A percentile compares a stretch with the other conserved stretches of the same genome.
These are phyloP conservation scores for Struthidea cinerea DNA, from an alignment of 2,113 vertebrate species.

Conservation along the genomic window DNA sequence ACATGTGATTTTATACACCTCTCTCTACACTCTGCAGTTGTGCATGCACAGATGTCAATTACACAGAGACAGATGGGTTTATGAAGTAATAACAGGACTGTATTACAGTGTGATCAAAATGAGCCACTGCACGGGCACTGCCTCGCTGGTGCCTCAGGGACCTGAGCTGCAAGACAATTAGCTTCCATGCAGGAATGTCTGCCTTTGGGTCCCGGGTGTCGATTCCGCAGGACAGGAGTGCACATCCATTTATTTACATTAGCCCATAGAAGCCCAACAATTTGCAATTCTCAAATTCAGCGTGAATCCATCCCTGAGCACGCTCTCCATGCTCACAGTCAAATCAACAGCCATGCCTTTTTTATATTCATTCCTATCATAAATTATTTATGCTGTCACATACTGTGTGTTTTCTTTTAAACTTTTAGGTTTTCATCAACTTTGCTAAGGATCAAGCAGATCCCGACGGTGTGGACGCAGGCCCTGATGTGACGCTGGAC, in stretches of 20 bases:
- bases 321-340: background rate
- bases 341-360: background rate
- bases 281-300: background rate
- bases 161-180: background rate
- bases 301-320: background rate
- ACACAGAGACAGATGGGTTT: background rate
- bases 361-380: background rate
- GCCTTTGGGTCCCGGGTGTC: accelerated
- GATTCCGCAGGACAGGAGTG: background rate
- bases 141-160: background rate
- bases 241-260: background rate
- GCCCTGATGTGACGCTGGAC: constrained; percentile 16
- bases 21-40: background rate
- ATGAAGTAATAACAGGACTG: background rate
- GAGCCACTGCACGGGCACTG: background rate
- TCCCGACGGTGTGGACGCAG: constrained; percentile 19
- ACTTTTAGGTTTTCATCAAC: constrained; percentile 91
- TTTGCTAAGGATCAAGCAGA: constrained; percentile 85
- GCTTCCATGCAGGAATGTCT: background rate
- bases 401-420: constrained; percentile 29
- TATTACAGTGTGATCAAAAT: background rate
- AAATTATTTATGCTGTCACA: background rate
- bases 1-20: background rate
- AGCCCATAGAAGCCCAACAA: background rate
- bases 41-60: background rate